Conservation (phyloP, 2,888 invertebrate genomes). For the Mythimna ferrago region DNA sequence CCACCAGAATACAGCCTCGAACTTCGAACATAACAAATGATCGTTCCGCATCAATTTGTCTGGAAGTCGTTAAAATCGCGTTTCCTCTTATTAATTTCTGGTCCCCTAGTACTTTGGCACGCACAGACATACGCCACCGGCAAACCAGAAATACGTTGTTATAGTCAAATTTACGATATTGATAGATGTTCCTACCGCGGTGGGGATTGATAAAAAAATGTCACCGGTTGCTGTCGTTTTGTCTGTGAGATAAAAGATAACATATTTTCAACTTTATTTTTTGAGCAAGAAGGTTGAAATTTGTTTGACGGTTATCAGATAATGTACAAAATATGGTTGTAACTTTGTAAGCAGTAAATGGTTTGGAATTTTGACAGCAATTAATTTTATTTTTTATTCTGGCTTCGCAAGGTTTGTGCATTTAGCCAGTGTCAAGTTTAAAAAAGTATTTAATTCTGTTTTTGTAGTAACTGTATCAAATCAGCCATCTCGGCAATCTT, state of each 20-base stretch:
- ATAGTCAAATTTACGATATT: conserved; percentile 79
- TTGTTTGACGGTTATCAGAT: conserved; percentile 19
- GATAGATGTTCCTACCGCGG: conserved; percentile 73
- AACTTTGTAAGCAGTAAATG: neutral
- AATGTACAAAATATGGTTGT: conserved; percentile 10
- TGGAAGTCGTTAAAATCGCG: conserved; percentile 86
- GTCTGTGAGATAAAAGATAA: neutral
- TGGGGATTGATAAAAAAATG: conserved; percentile 68
- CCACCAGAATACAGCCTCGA: conserved; percentile 71
- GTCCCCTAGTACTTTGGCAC: conserved; percentile 75
- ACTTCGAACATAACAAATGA: conserved; percentile 84
- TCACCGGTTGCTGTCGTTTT: conserved; percentile 55
- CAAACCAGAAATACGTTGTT: conserved; percentile 78
- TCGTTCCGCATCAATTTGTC: conserved; percentile 86
- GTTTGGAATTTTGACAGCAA: neutral
- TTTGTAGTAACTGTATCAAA: no score
- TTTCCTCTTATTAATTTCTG: conserved; percentile 88
- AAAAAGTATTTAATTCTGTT: no score
- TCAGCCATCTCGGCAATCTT: no score
- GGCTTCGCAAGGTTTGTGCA: no score
- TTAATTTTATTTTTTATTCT: no score
- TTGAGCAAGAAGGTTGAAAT: neutral
- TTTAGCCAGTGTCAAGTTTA: no score
- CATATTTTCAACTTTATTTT: conserved; percentile 29
- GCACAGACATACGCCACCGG: conserved; percentile 74